phyloP scores from a whole-genome alignment of 53 echinoderm and acorn worm genomes.

The Patiria pectinifera region DNA sequence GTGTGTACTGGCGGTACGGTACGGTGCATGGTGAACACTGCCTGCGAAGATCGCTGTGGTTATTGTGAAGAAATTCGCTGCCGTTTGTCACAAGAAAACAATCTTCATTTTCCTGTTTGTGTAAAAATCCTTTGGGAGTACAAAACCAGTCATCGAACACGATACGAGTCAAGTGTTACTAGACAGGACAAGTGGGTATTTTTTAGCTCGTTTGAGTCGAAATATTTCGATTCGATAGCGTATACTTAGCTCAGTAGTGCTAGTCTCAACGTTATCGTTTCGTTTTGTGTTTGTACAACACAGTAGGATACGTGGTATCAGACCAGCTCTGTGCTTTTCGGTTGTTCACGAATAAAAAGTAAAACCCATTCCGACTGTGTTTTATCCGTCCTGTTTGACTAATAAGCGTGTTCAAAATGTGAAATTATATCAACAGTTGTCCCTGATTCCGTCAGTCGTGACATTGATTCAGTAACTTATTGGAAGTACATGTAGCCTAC shows the following conservation, averaged over 20 bases:
- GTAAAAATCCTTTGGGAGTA: background rate
- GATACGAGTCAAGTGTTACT: conserved; percentile 1
- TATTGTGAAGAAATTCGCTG: background rate
- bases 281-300: conserved; percentile 10
- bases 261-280: background rate
- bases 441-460: background rate
- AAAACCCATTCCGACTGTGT: background rate
- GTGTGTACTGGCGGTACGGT: too few species aligned
- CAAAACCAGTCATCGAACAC: conserved; percentile 4
- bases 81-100: background rate
- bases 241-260: background rate
- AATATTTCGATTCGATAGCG: background rate
- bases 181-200: background rate
- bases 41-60: background rate
- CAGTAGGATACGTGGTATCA: background rate
- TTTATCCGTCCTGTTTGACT: conserved; percentile 22
- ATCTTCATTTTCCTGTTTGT: conserved; percentile 2
- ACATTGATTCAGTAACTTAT: too few species aligned
- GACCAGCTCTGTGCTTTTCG: conserved; percentile 2
- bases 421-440: background rate
- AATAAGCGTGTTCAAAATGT: background rate
- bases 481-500: background rate
- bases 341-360: background rate
- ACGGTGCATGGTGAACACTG: background rate
- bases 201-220: conserved; percentile 15